phyloP scores from a whole-genome alignment of 2,888 invertebrate species.

The Nasonia oneida region DNA sequence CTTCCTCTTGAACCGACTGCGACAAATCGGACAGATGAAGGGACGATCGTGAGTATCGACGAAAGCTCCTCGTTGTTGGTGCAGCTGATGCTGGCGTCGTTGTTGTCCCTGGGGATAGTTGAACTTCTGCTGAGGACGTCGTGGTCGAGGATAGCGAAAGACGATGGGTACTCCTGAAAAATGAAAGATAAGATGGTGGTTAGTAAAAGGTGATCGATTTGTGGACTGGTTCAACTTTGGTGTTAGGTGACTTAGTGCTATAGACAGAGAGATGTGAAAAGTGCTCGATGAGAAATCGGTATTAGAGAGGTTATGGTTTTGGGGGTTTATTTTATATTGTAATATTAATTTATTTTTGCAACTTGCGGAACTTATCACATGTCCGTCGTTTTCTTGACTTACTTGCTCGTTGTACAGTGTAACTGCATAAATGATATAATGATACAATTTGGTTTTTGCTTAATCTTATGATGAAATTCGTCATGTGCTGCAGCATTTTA shows the following conservation, averaged over 20 bases:
- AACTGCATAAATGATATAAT: no score
- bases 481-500: no score
- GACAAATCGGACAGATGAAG: conserved; percentile 85
- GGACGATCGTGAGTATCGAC: conserved; percentile 18
- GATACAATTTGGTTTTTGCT: no score
- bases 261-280: background rate
- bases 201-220: background rate
- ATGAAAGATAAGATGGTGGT: background rate
- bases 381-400: background rate
- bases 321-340: background rate
- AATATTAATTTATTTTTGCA: background rate
- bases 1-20: conserved; percentile 87
- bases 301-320: background rate
- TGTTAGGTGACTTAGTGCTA: background rate
- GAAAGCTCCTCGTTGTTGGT: background rate
- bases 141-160: background rate
- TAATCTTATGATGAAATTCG: no score
- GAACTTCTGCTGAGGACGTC: conserved; percentile 68
- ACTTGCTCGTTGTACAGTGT: background rate
- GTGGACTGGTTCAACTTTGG: background rate
- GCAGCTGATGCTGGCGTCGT: background rate
- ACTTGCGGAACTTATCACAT: background rate
- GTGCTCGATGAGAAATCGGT: background rate
- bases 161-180: conserved; percentile 7
- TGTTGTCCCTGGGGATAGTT: background rate